These are phyloP conservation scores for Margaritifera margaritifera DNA, from an alignment of 2,888 invertebrate species.

Conservation along the genomic window DNA sequence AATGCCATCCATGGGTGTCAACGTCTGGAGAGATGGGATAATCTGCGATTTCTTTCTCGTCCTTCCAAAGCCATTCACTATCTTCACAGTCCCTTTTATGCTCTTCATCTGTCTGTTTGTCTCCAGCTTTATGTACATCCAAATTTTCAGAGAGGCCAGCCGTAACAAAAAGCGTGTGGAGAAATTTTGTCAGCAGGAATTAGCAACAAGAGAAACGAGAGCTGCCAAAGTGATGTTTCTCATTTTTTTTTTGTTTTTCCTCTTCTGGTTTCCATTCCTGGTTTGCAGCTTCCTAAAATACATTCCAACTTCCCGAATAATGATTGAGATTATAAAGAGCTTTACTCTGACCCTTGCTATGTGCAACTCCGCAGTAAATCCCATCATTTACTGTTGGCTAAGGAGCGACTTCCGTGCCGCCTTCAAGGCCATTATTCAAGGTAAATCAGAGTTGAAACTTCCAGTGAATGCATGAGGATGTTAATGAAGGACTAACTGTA, in stretches of 20 bases:
- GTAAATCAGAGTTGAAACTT: neutral
- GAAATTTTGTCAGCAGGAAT: neutral
- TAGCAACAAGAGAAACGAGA: constrained; percentile 19
- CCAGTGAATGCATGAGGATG: too few species aligned
- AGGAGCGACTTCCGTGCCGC: constrained; percentile 34
- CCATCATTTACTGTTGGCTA: constrained; percentile 29
- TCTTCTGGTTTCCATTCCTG: constrained; percentile 50
- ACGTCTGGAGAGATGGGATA: constrained; percentile 21
- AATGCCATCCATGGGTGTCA: constrained; percentile 27
- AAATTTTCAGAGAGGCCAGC: constrained; percentile 29
- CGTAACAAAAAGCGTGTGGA: constrained; percentile 21
- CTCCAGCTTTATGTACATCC: constrained; percentile 25
- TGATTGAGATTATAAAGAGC: constrained; percentile 36
- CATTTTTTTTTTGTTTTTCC: constrained; percentile 39
- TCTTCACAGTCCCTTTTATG: constrained; percentile 28
- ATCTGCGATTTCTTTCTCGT: constrained; percentile 38
- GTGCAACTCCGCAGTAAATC: constrained; percentile 33
- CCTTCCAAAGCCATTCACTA: constrained; percentile 33
- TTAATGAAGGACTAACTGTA: too few species aligned
- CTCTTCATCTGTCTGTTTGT: constrained; percentile 18
- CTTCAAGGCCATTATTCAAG: constrained; percentile 16
- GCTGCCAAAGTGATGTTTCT: constrained; percentile 33
- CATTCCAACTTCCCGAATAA: constrained; percentile 12
- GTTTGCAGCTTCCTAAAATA: constrained; percentile 34
- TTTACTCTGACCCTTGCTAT: constrained; percentile 32